Percentiles rank a stretch among this genome's conserved stretches.
Conservation (phyloP, 2,797 vertebrate genomes). For the Galaxias olidus region DNA sequence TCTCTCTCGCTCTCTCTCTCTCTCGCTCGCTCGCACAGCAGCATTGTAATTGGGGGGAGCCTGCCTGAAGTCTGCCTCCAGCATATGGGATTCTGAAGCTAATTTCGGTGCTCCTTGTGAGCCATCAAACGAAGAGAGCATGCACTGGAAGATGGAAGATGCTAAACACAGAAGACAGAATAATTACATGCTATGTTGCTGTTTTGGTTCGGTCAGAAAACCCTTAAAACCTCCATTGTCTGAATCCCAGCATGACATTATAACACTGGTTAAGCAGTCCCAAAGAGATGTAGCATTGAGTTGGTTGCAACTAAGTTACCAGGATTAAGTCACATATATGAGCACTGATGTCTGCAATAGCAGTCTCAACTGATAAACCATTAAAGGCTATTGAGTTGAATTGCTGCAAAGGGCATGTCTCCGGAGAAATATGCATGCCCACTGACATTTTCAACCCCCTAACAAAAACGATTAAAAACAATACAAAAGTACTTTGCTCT, state of each 20-base stretch:
- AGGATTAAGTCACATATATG: too few species aligned
- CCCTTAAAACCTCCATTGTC: too few species aligned
- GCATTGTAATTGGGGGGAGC: constrained; percentile 81
- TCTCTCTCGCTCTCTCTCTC: constrained; percentile 75
- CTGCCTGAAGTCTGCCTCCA: constrained; percentile 75
- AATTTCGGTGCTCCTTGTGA: constrained; percentile 72
- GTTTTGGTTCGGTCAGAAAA: too few species aligned
- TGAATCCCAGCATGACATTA: too few species aligned
- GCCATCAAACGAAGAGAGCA: constrained; percentile 21
- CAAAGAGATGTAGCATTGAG: too few species aligned
- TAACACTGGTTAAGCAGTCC: too few species aligned
- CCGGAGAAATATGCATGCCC: constrained; percentile 36
- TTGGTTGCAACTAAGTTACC: too few species aligned
- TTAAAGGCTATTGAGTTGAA: constrained; percentile 31
- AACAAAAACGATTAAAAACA: constrained; percentile 51
- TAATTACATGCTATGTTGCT: too few species aligned
- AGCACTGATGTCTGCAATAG: constrained; percentile 16
- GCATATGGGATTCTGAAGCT: constrained; percentile 70
- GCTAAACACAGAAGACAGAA: constrained; percentile 9
- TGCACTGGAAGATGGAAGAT: constrained; percentile 56
- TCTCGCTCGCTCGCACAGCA: too few species aligned
- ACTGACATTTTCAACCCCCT: constrained; percentile 26
- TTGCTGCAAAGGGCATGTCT: constrained; percentile 12
- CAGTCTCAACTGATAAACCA: constrained; percentile 32
- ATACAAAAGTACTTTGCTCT: constrained; percentile 57